phyloP scores from a whole-genome alignment of 2,797 vertebrate genomes.

The Phoxinus dragarum region DNA sequence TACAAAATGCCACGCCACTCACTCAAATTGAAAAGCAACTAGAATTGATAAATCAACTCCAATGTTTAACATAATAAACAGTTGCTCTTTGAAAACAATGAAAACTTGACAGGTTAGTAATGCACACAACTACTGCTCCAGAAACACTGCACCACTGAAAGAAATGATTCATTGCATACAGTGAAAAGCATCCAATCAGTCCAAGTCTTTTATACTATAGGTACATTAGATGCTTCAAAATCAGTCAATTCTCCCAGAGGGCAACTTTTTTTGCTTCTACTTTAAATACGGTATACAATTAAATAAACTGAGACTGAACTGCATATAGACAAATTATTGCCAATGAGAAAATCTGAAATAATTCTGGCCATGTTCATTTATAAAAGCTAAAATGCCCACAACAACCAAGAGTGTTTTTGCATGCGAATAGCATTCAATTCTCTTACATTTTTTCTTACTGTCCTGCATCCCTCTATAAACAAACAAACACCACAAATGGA shows the following conservation, averaged over 20 bases:
- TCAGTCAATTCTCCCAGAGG: background rate
- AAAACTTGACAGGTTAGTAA: background rate
- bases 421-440: background rate
- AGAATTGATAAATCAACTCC: slow-evolving; percentile 10
- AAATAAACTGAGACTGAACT: background rate
- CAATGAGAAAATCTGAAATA: background rate
- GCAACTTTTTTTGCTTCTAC: background rate
- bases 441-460: background rate
- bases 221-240: slow-evolving; percentile 7
- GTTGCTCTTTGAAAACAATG: slow-evolving; percentile 20
- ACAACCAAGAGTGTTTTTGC: background rate
- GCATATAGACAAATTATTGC: background rate
- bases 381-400: slow-evolving; percentile 32
- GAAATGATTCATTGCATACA: background rate
- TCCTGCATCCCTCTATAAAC: background rate
- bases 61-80: background rate
- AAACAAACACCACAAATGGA: background rate
- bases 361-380: slow-evolving; percentile 16
- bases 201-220: background rate
- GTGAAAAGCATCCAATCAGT: background rate
- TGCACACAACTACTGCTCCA: background rate
- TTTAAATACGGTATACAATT: slow-evolving; percentile 24
- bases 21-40: slow-evolving; percentile 10
- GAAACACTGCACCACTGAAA: background rate
- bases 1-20: slow-evolving; percentile 19